Base-by-base conservation (phyloP, 2,888 invertebrate species). In the Nomada goodeniana region DNA sequence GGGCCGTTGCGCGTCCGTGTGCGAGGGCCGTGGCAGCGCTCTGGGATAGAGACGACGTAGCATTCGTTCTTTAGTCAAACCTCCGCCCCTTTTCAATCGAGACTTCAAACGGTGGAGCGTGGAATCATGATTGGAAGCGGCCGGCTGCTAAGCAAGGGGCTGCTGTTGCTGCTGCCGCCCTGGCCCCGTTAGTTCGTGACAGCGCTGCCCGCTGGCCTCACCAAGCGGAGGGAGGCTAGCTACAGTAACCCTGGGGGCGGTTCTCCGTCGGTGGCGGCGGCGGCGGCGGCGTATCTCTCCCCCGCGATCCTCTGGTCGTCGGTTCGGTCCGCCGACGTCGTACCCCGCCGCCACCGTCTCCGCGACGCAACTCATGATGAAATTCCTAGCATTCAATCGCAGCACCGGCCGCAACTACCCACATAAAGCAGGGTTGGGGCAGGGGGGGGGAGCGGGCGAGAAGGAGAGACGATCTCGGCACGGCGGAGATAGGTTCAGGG, bases 291-390 rank as follows among this genome's bases (percentile, higher is more conserved):
- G 60, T 71, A 81, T 82, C 70, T 76, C 72, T 67, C 59, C 79
- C 74, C 83, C 86, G 78, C 84, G 80, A 80, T 83, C 85, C 77
- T 83, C 84, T 84, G 84, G 84, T 86, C 85, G 84, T 94, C 89
- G 89, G 72, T 65, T 76, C 82, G 67, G 72, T 83, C 68, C 75
- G 76, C 84, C 82, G 74, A 76, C 76, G 77, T 85, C 86, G 80
- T 80, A 44, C 87, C 87, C 83, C 85, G 71, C 77, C 73, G 69
- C 79, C 76, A 76, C 84, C 89, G 89, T 90, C 90, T 94, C 94
- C 94, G 93, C 94, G 95, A 94, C 94, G 94, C 91, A 90, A 91
- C 92, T 93, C 92, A 92, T 93, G 93, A 93, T 93, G 93, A 93
- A 93, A 93, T 93, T 93, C 93, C 93, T 93, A 91, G 92, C 93